These are phyloP conservation scores for Catharus minimus DNA, from an alignment of 2,113 vertebrate species.

Conservation along the genomic window DNA sequence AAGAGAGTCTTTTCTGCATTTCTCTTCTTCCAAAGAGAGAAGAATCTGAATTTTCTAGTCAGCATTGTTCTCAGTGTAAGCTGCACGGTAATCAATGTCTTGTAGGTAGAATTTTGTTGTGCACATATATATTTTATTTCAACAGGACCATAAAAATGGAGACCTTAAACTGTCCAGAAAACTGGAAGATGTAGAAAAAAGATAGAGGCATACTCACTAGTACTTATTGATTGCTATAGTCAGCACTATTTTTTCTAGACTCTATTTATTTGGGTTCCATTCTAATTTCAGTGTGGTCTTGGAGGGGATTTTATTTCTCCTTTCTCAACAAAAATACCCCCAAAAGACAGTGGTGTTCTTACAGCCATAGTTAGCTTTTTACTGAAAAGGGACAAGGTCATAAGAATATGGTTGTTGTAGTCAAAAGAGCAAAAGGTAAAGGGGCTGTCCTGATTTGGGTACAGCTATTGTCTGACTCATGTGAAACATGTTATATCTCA, in stretches of 20 bases:
- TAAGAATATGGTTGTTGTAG: background rate
- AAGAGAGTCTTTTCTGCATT: background rate
- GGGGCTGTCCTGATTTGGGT: background rate
- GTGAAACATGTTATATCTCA: background rate
- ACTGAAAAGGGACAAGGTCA: background rate
- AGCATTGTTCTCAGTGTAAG: background rate
- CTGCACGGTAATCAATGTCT: background rate
- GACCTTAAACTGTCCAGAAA: background rate
- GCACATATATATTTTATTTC: background rate
- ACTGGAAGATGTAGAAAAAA: background rate
- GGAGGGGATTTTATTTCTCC: background rate
- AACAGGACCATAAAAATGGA: background rate
- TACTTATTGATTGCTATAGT: background rate
- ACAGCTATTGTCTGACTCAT: background rate
- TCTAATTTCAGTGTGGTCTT: background rate
- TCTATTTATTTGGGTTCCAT: background rate
- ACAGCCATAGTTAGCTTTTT: background rate
- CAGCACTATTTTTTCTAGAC: background rate
- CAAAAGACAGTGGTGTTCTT: accelerated
- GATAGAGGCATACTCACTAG: background rate
- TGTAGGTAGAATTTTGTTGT: background rate
- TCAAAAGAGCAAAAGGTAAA: background rate
- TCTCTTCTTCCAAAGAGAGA: background rate
- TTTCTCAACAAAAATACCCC: background rate
- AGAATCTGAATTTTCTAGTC: background rate